Percentiles rank a stretch among this genome's conserved stretches.
phyloP scores from a whole-genome alignment of 1,140 invertebrate genomes.

The Diachasma alloeum region DNA sequence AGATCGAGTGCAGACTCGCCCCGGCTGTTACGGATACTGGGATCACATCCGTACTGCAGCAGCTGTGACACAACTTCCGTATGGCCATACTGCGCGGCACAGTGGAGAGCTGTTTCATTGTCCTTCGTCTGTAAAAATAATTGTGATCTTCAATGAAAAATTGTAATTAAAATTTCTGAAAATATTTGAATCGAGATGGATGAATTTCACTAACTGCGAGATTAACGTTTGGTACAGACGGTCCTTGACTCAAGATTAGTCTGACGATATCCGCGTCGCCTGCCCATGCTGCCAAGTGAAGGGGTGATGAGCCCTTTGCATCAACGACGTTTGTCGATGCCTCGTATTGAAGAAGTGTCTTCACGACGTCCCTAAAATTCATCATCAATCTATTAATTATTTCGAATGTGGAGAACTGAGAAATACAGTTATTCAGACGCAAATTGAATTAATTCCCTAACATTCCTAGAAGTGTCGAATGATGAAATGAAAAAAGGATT shows the following conservation, averaged over 20 bases:
- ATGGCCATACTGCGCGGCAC: constrained; percentile 94
- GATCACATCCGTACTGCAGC: constrained; percentile 87
- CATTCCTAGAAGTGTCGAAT: too few species aligned
- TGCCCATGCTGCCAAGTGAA: constrained; percentile 91
- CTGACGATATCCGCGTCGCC: constrained; percentile 85
- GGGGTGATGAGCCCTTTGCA: constrained; percentile 83
- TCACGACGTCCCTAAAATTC: constrained; percentile 83
- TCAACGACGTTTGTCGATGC: constrained; percentile 89
- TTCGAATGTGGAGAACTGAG: too few species aligned
- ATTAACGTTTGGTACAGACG: constrained; percentile 82
- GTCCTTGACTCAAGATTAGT: constrained; percentile 78
- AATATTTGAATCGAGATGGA: not conserved
- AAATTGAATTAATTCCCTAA: too few species aligned
- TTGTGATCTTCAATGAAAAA: not conserved
- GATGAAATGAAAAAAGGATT: too few species aligned
- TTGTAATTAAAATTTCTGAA: constrained; percentile 12
- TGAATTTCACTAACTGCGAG: constrained; percentile 71
- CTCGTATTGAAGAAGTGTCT: constrained; percentile 84
- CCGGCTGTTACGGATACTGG: constrained; percentile 85
- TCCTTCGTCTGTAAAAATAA: constrained; percentile 80
- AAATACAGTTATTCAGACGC: too few species aligned
- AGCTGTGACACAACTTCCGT: constrained; percentile 87
- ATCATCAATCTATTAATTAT: constrained; percentile 7
- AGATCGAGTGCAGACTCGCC: constrained; percentile 94
- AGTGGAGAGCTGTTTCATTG: constrained; percentile 93